Evolutionary conservation across 2,113 vertebrate species (phyloP), one percentile per base, ranked within the genome.

Genomic region (Dryoscopus gambensis): DNA sequence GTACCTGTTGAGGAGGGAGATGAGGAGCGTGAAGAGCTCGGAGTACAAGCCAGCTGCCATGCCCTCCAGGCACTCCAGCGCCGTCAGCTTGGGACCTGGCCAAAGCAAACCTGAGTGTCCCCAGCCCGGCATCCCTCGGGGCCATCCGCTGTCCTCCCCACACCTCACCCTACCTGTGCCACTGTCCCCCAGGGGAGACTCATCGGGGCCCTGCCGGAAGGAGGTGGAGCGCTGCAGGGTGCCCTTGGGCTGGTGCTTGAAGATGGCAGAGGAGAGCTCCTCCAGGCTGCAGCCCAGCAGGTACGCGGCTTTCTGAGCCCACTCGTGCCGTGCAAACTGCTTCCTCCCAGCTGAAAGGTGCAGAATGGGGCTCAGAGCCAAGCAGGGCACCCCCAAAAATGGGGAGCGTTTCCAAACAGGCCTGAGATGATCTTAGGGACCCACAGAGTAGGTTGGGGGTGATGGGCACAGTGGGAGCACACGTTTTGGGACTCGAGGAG

Each of bases 221-320:
- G 99, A 99, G 59, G 99, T 98, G 79, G 99, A 99, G 62, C 99
- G 98, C 96, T 99, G 99, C 85, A 99, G 96, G 83, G 98, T 97
- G 60, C 98, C 98, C 97, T 99, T 99, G 92, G 98, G 96, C 82
- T 99, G 99, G 84, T 99, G 99, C 94, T 99, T 99, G 96, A 99
- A 99, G 97, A 99, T 98, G 67, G 99, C 97, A 0, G 99, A 99
- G 91, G 99, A 99, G 60, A 99, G 98, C 90, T 99, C 99, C 96
- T 99, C 99, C 94, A 99, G 97, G 73, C 97, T 98, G 95, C 99
- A 99, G 95, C 99, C 98, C 95, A 97, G 95, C 97, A 99, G 98
- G 96, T 99, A 99, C 0, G 99, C 99, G 0, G 99, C 99, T 88
- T 99, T 99, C 98, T 99, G 99, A 56, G 99, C 99, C 99, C 99